Conservation (phyloP, 2,888 invertebrate genomes). For the Mesodorylaimus sp. region DNA sequence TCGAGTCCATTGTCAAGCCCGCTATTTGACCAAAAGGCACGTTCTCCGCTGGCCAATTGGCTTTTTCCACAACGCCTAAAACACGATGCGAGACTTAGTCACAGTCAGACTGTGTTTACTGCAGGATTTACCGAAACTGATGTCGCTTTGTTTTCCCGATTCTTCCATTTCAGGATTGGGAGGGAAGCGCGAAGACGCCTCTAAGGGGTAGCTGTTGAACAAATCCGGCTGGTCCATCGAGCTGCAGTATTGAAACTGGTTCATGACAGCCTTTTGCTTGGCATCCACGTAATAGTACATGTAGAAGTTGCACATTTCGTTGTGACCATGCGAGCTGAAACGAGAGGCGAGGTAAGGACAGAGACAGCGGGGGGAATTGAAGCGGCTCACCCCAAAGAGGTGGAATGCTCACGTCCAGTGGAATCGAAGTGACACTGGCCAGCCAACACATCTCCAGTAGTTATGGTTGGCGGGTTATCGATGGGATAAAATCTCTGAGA, state of each 20-base stretch:
- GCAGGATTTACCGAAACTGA: slow-evolving; percentile 10
- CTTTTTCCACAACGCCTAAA: slow-evolving; percentile 21
- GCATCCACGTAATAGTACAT: slow-evolving; percentile 37
- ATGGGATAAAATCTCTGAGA: slow-evolving; percentile 41
- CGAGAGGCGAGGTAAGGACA: no score
- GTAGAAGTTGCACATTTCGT: slow-evolving; percentile 41
- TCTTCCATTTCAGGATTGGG: slow-evolving; percentile 37
- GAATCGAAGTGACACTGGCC: slow-evolving; percentile 42
- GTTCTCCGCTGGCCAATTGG: slow-evolving; percentile 12
- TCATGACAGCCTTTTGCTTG: slow-evolving; percentile 21
- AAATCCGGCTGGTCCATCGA: slow-evolving; percentile 14
- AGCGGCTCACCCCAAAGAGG: slow-evolving; percentile 35
- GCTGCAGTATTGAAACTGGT: slow-evolving; percentile 18
- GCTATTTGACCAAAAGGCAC: slow-evolving; percentile 55
- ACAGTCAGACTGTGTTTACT: no score
- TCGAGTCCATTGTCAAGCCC: slow-evolving; percentile 59
- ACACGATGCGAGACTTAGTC: neutral
- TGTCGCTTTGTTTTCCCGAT: slow-evolving; percentile 23
- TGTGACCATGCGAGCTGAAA: slow-evolving; percentile 32
- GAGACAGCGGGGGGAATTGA: neutral
- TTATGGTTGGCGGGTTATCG: slow-evolving; percentile 30
- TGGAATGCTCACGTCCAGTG: slow-evolving; percentile 28
- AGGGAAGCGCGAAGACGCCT: slow-evolving; percentile 32
- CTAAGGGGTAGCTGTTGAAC: slow-evolving; percentile 17
- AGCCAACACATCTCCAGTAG: slow-evolving; percentile 36